Conservation (phyloP, 2,888 invertebrate species). For the Amphiduros pacificus region DNA sequence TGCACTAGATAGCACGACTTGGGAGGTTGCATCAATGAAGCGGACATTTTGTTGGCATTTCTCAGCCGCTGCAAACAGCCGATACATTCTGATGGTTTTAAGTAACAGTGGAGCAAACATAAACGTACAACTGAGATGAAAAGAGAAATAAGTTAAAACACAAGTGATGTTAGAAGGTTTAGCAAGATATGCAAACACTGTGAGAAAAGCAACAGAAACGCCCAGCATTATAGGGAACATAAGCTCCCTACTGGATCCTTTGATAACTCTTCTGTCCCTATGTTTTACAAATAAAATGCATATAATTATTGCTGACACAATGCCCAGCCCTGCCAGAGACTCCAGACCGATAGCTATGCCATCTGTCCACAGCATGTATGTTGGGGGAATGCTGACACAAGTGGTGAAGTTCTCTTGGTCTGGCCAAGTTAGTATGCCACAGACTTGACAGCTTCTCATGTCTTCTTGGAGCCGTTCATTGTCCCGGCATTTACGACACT, state of each 20-base stretch:
- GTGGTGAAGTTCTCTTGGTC: background rate
- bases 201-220: background rate
- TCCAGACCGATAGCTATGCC: background rate
- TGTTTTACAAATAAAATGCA: background rate
- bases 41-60: background rate
- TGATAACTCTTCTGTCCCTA: constrained; percentile 4
- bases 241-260: constrained; percentile 10
- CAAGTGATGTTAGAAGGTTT: constrained; percentile 1
- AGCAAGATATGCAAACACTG: constrained; percentile 1
- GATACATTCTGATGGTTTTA: constrained; percentile 1
- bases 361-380: constrained; percentile 1
- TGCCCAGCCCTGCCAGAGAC: background rate
- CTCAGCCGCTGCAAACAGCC: constrained; percentile 9
- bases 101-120: constrained; percentile 11
- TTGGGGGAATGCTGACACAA: background rate
- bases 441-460: background rate
- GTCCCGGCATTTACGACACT: constrained; percentile 25
- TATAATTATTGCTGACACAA: background rate
- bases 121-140: constrained; percentile 8
- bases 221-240: constrained; percentile 1
- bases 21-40: background rate
- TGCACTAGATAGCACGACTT: background rate
- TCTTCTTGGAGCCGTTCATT: constrained; percentile 23
- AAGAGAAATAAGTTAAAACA: background rate
- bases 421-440: background rate